Evolutionary conservation across 2,888 invertebrate species (phyloP).

Genomic region (Euclidia mi): DNA sequence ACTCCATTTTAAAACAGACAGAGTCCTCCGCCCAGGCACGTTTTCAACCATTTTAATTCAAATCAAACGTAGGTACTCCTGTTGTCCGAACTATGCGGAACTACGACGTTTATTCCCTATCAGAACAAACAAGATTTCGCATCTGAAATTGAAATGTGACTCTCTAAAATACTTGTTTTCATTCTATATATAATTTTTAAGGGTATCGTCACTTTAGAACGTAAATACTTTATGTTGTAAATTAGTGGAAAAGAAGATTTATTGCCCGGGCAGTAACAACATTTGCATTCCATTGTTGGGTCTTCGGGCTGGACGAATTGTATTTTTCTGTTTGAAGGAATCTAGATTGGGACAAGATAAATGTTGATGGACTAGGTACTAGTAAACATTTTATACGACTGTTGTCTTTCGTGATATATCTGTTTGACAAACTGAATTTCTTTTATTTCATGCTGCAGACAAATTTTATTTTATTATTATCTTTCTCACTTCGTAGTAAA

Average conservation of each 20-base stretch:
- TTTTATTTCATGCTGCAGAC: too few species aligned
- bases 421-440: too few species aligned
- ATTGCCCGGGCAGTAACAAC: constrained; percentile 7
- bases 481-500: too few species aligned
- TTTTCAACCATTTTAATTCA: constrained; percentile 45
- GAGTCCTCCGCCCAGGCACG: constrained; percentile 33
- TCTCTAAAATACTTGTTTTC: constrained; percentile 41
- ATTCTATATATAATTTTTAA: constrained; percentile 37
- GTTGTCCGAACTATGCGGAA: constrained; percentile 44
- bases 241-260: constrained; percentile 21
- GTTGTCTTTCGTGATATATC: too few species aligned
- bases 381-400: too few species aligned
- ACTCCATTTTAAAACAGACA: constrained; percentile 31
- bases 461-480: too few species aligned
- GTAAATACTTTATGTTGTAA: constrained; percentile 20
- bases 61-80: constrained; percentile 38
- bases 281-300: constrained; percentile 6
- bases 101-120: constrained; percentile 37
- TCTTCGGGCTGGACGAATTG: not conserved
- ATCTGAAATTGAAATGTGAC: constrained; percentile 62
- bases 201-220: constrained; percentile 7
- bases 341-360: not conserved
- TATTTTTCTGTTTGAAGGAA: constrained; percentile 11
- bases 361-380: too few species aligned
- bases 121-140: constrained; percentile 53